Evolutionary conservation across 2,113 vertebrate species (phyloP).

Genomic region (Anoura caudifer): DNA sequence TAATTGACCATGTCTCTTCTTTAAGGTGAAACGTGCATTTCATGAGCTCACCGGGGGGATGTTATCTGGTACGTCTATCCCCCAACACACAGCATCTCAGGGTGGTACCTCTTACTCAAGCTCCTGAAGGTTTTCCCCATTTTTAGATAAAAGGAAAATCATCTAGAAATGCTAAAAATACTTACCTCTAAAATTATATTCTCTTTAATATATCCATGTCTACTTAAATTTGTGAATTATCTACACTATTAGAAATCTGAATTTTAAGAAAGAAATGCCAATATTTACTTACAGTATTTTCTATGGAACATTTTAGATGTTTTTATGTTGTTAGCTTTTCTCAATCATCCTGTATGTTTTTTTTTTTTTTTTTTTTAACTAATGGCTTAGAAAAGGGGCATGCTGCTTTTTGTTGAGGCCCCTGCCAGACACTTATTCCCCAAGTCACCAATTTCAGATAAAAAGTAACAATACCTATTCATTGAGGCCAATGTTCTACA

Average conservation of each 20-base stretch:
- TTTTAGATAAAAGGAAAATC: background rate
- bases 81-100: background rate
- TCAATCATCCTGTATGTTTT: background rate
- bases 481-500: background rate
- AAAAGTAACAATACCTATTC: background rate
- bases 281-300: background rate
- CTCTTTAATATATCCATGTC: background rate
- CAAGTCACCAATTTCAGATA: background rate
- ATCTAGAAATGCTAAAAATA: background rate
- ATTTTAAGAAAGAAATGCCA: background rate
- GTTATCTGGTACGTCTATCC: slow-evolving; percentile 8
- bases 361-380: background rate
- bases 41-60: background rate
- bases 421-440: background rate
- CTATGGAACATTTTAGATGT: background rate
- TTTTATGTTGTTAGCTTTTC: background rate
- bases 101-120: background rate
- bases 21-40: background rate
- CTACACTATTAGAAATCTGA: background rate
- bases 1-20: slow-evolving; percentile 70
- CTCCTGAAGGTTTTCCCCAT: background rate
- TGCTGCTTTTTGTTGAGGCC: background rate
- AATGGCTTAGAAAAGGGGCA: background rate
- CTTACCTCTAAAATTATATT: background rate
- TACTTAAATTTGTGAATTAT: background rate